A percentile compares a stretch with the other conserved stretches of the same genome.
phyloP scores from a whole-genome alignment of 2,797 vertebrate species.

The Enteromius anoplus region DNA sequence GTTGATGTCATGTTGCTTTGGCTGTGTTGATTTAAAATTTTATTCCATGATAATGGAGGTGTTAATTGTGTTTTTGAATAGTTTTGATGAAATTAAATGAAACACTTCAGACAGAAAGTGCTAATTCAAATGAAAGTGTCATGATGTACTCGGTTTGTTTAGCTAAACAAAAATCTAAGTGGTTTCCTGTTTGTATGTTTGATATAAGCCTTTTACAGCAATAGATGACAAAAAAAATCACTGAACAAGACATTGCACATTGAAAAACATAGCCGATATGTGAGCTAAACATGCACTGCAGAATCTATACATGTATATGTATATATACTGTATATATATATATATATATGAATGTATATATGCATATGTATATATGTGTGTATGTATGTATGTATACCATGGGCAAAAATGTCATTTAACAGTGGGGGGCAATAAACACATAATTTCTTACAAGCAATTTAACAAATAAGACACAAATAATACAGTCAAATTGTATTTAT shows the following conservation, averaged over 20 bases:
- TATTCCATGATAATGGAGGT: not conserved
- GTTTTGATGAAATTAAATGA: not conserved
- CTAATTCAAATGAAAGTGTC: not conserved
- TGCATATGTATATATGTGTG: no score
- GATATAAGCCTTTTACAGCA: not conserved
- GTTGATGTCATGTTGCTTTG: constrained; percentile 6
- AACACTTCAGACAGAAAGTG: not conserved
- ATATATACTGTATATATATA: no score
- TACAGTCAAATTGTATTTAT: no score
- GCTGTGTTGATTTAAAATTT: not conserved
- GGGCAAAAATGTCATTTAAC: no score
- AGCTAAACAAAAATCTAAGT: not conserved
- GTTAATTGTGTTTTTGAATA: constrained; percentile 26
- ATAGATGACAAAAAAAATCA: not conserved
- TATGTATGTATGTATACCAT: no score
- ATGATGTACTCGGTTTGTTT: not conserved
- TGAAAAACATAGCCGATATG: not conserved
- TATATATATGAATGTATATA: no score
- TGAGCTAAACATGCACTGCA: not conserved
- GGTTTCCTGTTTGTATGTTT: not conserved
- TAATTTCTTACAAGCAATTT: no score
- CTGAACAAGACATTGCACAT: not conserved
- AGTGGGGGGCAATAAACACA: no score
- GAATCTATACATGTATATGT: no score
- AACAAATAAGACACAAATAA: no score